phyloP scores from a whole-genome alignment of 2,797 vertebrate genomes.

The Enteromius anoplus region DNA sequence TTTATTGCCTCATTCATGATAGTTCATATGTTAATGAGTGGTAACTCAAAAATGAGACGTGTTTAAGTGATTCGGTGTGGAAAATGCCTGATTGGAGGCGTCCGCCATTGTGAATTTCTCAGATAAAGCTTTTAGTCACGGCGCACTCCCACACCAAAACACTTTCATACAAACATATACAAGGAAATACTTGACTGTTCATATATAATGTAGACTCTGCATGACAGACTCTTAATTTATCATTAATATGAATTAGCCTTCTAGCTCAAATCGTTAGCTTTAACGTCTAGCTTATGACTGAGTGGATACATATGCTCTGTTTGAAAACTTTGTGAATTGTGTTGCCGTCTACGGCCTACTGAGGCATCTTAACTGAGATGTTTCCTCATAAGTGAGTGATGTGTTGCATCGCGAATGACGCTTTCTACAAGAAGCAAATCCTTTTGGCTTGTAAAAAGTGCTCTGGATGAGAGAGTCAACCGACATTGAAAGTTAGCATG shows the following conservation, averaged over 20 bases:
- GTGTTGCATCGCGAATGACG: background rate
- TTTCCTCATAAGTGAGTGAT: background rate
- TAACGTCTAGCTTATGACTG: background rate
- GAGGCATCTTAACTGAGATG: background rate
- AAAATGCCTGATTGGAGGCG: slow-evolving; percentile 3
- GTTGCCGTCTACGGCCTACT: background rate
- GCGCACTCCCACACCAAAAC: slow-evolving; percentile 10
- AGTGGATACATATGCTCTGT: background rate
- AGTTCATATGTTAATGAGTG: slow-evolving; percentile 34
- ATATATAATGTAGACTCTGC: slow-evolving; percentile 6
- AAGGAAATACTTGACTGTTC: slow-evolving; percentile 24
- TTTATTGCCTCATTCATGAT: slow-evolving; percentile 26
- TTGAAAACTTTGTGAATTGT: background rate
- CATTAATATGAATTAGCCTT: slow-evolving; percentile 24
- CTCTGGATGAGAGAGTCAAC: background rate
- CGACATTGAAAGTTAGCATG: background rate
- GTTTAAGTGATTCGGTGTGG: slow-evolving; percentile 16
- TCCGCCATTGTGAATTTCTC: slow-evolving; percentile 22
- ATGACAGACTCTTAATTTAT: background rate
- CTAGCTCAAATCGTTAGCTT: background rate
- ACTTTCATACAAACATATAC: background rate
- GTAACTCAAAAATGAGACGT: slow-evolving; percentile 9
- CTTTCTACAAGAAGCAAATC: background rate
- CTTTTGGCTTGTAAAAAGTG: background rate
- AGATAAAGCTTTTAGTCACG: slow-evolving; percentile 34